A percentile compares a stretch with the other conserved stretches of the same genome.
phyloP scores from a whole-genome alignment of 2,888 invertebrate species.

The Drosophila helvetica region DNA sequence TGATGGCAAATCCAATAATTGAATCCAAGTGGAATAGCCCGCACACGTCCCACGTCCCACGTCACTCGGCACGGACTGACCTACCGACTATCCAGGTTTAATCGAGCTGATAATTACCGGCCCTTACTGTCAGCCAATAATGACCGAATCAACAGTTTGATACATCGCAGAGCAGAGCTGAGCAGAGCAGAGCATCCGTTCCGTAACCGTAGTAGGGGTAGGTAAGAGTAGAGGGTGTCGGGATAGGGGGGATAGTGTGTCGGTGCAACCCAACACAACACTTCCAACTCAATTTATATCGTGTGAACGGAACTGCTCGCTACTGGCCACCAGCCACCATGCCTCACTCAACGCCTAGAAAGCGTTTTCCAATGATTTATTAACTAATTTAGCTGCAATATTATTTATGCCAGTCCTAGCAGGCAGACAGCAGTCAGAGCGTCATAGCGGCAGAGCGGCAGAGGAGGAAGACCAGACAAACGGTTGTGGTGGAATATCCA shows the following conservation, averaged over 20 bases:
- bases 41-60: too few relatives aligned
- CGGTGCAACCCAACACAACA: too few relatives aligned
- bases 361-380: slow-evolving; percentile 64
- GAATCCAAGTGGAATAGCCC: slow-evolving; percentile 47
- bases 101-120: slow-evolving; percentile 46
- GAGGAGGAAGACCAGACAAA: slow-evolving; percentile 7
- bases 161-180: neutral
- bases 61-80: too few relatives aligned
- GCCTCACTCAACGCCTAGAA: slow-evolving; percentile 26
- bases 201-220: too few relatives aligned
- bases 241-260: too few relatives aligned
- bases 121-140: slow-evolving; percentile 31
- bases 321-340: neutral
- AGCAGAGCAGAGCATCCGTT: too few relatives aligned
- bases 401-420: slow-evolving; percentile 58
- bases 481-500: neutral
- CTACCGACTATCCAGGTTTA: slow-evolving; percentile 26
- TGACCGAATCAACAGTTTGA: slow-evolving; percentile 21
- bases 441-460: too few relatives aligned
- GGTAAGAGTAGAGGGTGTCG: too few relatives aligned
- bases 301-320: slow-evolving; percentile 12
- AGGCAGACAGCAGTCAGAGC: slow-evolving; percentile 14
- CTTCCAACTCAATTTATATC: neutral
- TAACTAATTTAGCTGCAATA: slow-evolving; percentile 66
- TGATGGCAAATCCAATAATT: slow-evolving; percentile 61